These are phyloP conservation scores for Dicerorhinus sumatrensis DNA, from an alignment of 2,113 vertebrate species.

Conservation along the genomic window DNA sequence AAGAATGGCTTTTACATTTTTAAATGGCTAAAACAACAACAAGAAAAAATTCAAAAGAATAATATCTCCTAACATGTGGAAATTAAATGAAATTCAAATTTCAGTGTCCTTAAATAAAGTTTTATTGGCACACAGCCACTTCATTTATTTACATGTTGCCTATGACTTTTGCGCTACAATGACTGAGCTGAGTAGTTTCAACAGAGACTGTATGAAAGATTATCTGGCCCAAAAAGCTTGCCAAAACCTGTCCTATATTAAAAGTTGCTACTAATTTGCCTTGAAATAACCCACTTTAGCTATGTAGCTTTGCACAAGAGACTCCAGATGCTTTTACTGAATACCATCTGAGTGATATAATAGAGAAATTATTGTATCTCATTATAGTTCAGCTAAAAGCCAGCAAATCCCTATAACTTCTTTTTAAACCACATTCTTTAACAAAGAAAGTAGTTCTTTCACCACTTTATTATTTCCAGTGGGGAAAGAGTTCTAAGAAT, in stretches of 20 bases:
- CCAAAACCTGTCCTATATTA: conserved; percentile 60
- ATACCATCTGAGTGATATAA: conserved; percentile 81
- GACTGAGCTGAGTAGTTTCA: neutral
- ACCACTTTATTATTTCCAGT: neutral
- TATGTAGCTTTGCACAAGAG: conserved; percentile 82
- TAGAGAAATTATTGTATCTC: conserved; percentile 84
- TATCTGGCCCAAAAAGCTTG: neutral
- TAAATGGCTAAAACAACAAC: neutral
- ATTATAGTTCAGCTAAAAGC: neutral
- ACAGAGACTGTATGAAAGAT: neutral
- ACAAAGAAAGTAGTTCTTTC: conserved; percentile 16
- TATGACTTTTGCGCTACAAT: neutral
- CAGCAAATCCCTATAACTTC: neutral
- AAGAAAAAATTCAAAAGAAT: neutral
- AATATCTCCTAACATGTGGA: neutral
- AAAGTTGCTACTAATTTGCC: conserved; percentile 89
- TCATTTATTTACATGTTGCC: neutral
- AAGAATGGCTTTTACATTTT: neutral
- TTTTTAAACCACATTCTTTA: neutral
- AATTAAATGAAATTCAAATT: conserved; percentile 33
- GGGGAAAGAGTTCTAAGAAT: neutral
- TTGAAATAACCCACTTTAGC: conserved; percentile 88
- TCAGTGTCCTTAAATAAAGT: neutral
- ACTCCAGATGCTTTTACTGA: conserved; percentile 89
- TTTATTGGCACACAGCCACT: neutral